phyloP scores from a whole-genome alignment of 2,113 vertebrate genomes.

The Odontophorus gujanensis region DNA sequence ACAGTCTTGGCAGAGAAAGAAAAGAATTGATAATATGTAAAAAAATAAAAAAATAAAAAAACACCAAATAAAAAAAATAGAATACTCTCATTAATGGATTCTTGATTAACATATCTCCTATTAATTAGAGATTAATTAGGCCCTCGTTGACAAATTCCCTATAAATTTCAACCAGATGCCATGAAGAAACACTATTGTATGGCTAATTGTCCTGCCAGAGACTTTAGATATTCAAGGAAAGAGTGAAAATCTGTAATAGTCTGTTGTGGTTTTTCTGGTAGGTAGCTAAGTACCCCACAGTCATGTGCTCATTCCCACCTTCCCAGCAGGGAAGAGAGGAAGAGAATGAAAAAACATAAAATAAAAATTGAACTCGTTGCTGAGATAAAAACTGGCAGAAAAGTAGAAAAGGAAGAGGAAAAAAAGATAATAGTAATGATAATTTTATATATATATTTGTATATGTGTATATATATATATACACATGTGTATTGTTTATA shows the following conservation, averaged over 20 bases:
- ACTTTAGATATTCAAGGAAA: not conserved
- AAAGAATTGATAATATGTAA: not conserved
- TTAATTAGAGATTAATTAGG: not conserved
- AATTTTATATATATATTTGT: no score
- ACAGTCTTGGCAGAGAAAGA: not conserved
- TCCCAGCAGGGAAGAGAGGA: no score
- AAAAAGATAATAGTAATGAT: no score
- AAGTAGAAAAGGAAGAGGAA: no score
- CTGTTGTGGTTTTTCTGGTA: no score
- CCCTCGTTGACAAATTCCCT: not conserved
- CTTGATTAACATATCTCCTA: not conserved
- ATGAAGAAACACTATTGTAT: fast-evolving
- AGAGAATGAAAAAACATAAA: no score
- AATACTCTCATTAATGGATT: not conserved
- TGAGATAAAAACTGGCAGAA: no score
- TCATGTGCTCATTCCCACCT: no score
- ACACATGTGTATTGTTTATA: no score
- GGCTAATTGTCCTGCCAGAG: not conserved
- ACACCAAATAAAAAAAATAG: not conserved
- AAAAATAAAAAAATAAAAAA: not conserved
- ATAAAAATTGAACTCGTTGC: no score
- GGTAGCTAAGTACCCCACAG: no score
- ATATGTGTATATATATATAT: no score
- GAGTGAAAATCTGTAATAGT: not conserved
- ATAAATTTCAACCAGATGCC: not conserved